phyloP scores from a whole-genome alignment of 2,888 invertebrate genomes.

The Rhagonycha fulva region DNA sequence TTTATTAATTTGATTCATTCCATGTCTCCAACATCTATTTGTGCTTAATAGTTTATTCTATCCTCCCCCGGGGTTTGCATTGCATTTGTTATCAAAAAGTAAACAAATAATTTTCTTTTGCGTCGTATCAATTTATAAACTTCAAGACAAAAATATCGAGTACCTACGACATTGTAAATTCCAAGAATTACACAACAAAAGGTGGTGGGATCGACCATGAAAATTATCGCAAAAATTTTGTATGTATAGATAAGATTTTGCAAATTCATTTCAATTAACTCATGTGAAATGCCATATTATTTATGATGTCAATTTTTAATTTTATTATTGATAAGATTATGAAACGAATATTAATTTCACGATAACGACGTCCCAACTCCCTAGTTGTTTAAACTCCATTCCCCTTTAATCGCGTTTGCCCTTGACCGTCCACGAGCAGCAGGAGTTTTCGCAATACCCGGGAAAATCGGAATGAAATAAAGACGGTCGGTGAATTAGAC shows the following conservation, averaged over 20 bases:
- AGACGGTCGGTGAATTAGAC: constrained; percentile 6
- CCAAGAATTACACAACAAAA: constrained; percentile 11
- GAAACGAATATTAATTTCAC: background rate
- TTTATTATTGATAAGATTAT: background rate
- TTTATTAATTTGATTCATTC: background rate
- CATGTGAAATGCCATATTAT: background rate
- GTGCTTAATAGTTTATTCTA: background rate
- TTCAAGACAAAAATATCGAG: constrained; percentile 3
- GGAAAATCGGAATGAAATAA: constrained; percentile 18
- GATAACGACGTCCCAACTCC: background rate
- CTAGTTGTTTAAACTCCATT: constrained; percentile 13
- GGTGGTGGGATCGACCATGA: constrained; percentile 20
- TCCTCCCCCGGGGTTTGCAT: background rate
- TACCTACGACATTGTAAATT: constrained; percentile 10
- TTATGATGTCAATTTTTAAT: background rate
- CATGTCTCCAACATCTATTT: background rate
- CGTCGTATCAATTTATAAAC: constrained; percentile 6
- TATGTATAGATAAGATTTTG: constrained; percentile 12
- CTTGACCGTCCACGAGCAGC: constrained; percentile 33
- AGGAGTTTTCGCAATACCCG: constrained; percentile 28
- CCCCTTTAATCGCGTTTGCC: constrained; percentile 21
- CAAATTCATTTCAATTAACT: background rate
- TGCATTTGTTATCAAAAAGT: background rate
- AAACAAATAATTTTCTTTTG: background rate
- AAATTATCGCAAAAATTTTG: constrained; percentile 25